Evolutionary conservation across 2,113 vertebrate species (phyloP).

Genomic region (Lucifuga dentata): DNA sequence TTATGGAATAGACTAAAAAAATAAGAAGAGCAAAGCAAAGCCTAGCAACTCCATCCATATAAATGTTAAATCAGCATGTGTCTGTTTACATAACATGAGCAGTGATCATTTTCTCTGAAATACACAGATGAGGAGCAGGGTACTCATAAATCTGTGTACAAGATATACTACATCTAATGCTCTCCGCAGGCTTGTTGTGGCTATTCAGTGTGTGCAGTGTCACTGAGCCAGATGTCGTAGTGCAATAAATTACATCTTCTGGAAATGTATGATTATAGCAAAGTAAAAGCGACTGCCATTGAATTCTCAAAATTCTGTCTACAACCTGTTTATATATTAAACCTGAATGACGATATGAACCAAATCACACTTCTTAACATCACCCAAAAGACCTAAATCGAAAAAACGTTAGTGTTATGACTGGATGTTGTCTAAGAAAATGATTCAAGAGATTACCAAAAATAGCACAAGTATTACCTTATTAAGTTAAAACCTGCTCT

Average conservation of each 20-base stretch:
- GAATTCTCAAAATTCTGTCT: slow-evolving; percentile 3
- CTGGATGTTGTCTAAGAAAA: neutral
- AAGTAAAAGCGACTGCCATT: slow-evolving; percentile 33
- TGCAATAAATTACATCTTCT: slow-evolving; percentile 65
- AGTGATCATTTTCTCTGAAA: slow-evolving; percentile 57
- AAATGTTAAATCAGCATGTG: slow-evolving; percentile 57
- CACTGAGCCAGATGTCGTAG: slow-evolving; percentile 68
- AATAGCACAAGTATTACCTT: too few relatives aligned
- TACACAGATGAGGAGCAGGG: slow-evolving; percentile 49
- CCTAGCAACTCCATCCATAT: slow-evolving; percentile 19
- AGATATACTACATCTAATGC: slow-evolving; percentile 62
- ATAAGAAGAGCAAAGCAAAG: slow-evolving; percentile 25
- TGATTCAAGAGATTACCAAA: too few relatives aligned
- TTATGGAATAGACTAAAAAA: slow-evolving; percentile 16
- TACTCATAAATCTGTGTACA: slow-evolving; percentile 73
- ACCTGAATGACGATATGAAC: neutral
- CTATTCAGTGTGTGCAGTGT: slow-evolving; percentile 57
- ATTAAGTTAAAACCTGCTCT: too few relatives aligned
- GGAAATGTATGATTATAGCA: slow-evolving; percentile 57
- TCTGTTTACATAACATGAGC: slow-evolving; percentile 69
- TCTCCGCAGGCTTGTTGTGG: slow-evolving; percentile 79
- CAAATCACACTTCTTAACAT: too few relatives aligned
- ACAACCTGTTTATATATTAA: slow-evolving; percentile 24
- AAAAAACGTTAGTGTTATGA: too few relatives aligned
- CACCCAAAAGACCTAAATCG: too few relatives aligned